These are phyloP conservation scores for Vidua chalybeata DNA, from an alignment of 2,113 vertebrate genomes.

Conservation along the genomic window DNA sequence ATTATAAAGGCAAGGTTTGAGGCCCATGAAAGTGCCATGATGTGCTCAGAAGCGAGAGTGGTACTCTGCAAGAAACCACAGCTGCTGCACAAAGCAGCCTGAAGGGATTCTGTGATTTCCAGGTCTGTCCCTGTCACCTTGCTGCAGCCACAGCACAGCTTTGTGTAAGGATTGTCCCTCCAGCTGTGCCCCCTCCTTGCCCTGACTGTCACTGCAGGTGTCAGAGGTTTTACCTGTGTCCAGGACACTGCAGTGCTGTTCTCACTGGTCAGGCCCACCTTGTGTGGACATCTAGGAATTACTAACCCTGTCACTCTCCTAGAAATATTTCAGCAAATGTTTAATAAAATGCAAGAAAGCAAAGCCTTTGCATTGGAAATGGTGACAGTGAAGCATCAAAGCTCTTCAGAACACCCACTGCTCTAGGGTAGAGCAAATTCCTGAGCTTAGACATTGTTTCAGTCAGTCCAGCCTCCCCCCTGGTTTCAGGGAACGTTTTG, in stretches of 20 bases:
- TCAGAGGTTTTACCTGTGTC: fast-evolving
- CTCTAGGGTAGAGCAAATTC: background rate
- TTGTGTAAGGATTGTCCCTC: no score
- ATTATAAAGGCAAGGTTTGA: background rate
- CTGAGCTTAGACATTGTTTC: background rate
- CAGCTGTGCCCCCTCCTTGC: background rate
- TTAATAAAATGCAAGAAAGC: background rate
- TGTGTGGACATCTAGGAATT: no score
- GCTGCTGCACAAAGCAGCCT: background rate
- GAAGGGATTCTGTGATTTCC: background rate
- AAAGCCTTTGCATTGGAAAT: background rate
- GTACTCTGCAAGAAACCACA: background rate
- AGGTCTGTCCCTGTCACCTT: background rate
- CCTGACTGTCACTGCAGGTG: background rate
- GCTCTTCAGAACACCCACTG: background rate
- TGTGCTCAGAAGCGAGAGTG: background rate
- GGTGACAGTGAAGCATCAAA: background rate
- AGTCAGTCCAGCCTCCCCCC: background rate
- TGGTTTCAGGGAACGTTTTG: background rate
- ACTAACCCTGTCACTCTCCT: background rate
- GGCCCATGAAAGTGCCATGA: background rate
- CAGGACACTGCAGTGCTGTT: background rate
- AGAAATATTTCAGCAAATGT: background rate
- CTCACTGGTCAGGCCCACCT: background rate
- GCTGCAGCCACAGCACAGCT: background rate